Evolutionary conservation across 2,113 vertebrate species (phyloP).

Genomic region (Phainopepla nitens): DNA sequence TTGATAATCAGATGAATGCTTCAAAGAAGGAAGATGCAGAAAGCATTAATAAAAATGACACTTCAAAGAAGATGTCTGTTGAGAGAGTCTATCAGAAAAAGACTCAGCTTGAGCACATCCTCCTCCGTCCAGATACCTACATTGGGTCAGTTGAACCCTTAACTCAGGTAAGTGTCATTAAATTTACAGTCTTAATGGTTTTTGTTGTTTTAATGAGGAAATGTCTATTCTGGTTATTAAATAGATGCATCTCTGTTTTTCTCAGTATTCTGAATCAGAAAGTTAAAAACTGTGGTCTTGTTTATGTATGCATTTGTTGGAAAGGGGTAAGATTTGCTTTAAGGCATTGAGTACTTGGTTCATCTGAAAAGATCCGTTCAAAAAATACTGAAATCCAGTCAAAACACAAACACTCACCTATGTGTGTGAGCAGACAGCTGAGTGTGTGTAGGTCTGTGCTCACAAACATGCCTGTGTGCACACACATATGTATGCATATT

Average conservation of each 20-base stretch:
- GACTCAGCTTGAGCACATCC: slow-evolving; percentile 97
- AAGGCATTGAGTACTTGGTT: background rate
- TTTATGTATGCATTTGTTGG: background rate
- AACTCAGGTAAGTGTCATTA: slow-evolving; percentile 83
- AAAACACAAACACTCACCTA: background rate
- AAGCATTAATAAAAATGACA: slow-evolving; percentile 81
- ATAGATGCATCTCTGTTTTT: background rate
- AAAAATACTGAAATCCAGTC: background rate
- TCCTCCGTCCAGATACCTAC: slow-evolving; percentile 96
- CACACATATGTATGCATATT: background rate
- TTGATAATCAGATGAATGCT: slow-evolving; percentile 84
- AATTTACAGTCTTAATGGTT: background rate
- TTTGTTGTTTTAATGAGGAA: background rate
- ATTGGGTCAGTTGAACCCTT: slow-evolving; percentile 92
- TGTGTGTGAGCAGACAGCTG: background rate
- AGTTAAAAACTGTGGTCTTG: background rate
- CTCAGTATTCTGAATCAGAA: background rate
- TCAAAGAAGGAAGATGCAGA: slow-evolving; percentile 87
- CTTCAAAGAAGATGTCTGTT: slow-evolving; percentile 92
- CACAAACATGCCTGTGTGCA: background rate
- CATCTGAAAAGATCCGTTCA: background rate
- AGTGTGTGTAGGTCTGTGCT: background rate
- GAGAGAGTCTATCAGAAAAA: slow-evolving; percentile 99
- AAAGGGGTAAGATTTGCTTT: background rate
- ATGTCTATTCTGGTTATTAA: background rate